These are phyloP conservation scores for Radopholus similis DNA, from an alignment of 1,140 invertebrate species.

Conservation along the genomic window DNA sequence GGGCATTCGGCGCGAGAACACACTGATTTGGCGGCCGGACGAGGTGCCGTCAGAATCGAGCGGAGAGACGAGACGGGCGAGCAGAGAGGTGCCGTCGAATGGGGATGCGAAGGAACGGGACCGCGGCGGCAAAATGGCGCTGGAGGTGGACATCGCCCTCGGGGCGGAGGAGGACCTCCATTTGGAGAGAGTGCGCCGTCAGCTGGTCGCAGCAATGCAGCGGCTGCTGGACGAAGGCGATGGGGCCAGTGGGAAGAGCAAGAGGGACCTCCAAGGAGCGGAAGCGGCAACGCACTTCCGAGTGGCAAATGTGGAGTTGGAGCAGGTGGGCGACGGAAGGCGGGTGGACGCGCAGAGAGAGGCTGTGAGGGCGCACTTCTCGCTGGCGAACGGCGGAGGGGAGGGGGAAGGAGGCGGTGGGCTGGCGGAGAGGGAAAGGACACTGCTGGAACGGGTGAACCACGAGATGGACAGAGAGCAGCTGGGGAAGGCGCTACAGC, in stretches of 20 bases:
- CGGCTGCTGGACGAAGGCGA: background rate
- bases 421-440: background rate
- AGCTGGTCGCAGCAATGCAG: background rate
- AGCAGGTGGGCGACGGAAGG: background rate
- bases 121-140: background rate
- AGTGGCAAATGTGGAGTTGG: background rate
- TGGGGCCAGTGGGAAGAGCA: background rate
- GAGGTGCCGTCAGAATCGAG: background rate
- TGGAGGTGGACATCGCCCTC: background rate
- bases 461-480: background rate
- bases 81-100: background rate
- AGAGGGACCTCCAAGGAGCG: background rate
- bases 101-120: background rate
- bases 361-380: background rate
- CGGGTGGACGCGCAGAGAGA: background rate
- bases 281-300: background rate
- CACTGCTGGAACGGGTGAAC: background rate
- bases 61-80: background rate
- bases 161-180: background rate
- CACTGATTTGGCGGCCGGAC: constrained; percentile 13
- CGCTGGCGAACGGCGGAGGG: background rate
- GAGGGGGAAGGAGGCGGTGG: background rate
- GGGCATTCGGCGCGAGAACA: constrained; percentile 11
- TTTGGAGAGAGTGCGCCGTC: background rate
- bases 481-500: background rate